Conservation (phyloP, 2,113 vertebrate genomes). For the Cettia cetti region DNA sequence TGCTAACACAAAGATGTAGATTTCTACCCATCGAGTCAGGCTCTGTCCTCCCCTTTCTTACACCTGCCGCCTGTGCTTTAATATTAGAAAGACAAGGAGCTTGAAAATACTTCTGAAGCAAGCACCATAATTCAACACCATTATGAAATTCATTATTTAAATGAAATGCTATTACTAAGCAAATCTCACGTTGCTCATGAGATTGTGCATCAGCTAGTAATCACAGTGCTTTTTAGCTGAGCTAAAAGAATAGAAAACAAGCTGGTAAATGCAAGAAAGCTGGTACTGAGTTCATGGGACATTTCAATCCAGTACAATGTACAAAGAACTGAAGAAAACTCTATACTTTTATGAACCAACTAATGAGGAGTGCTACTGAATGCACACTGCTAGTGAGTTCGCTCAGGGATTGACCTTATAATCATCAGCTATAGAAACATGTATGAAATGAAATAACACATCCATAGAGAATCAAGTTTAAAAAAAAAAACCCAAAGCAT, state of each 20-base stretch:
- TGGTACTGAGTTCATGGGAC: background rate
- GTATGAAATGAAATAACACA: background rate
- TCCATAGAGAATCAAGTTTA: background rate
- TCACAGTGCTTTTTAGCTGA: background rate
- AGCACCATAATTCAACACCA: background rate
- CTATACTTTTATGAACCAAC: background rate
- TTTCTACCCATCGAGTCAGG: background rate
- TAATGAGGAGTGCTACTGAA: conserved; percentile 7
- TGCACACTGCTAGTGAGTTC: background rate
- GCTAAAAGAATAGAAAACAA: background rate
- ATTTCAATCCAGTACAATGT: background rate
- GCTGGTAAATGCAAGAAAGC: background rate
- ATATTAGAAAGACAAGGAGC: background rate
- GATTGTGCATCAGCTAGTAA: background rate
- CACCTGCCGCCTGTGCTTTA: background rate
- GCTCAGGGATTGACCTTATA: background rate
- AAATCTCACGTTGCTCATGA: background rate
- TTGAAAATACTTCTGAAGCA: background rate
- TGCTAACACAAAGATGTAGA: background rate
- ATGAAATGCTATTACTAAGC: conserved; percentile 18
- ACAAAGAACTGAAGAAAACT: background rate
- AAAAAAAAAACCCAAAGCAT: background rate
- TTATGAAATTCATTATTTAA: background rate
- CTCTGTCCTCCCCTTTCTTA: background rate
- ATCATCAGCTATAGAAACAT: background rate